Conservation (phyloP, 2,888 invertebrate genomes). For the Ryuthela nishihirai region DNA sequence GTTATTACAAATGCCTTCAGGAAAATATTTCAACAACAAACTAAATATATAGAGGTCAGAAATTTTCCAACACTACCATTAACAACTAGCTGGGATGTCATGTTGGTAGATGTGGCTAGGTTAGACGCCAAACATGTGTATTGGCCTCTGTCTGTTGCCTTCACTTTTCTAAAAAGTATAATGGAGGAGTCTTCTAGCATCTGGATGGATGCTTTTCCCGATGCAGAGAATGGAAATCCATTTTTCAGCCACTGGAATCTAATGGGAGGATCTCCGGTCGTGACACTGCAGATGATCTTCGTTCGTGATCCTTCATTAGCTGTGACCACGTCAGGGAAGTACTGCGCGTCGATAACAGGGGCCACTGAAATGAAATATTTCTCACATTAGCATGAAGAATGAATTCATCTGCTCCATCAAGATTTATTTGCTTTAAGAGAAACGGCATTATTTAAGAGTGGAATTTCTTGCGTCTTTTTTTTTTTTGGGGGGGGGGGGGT, state of each 20-base stretch:
- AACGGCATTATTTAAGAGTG: too few relatives aligned
- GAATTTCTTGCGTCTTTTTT: too few relatives aligned
- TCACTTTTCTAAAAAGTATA: slow-evolving; percentile 14
- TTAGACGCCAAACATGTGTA: slow-evolving; percentile 51
- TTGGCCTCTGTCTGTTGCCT: slow-evolving; percentile 41
- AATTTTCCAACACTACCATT: slow-evolving; percentile 42
- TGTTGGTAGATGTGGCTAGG: slow-evolving; percentile 30
- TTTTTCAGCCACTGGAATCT: slow-evolving; percentile 51
- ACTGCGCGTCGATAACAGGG: slow-evolving; percentile 41
- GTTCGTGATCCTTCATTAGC: slow-evolving; percentile 40
- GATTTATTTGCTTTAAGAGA: too few relatives aligned
- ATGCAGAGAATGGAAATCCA: slow-evolving; percentile 45
- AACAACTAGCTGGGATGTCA: slow-evolving; percentile 48
- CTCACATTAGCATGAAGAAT: too few relatives aligned
- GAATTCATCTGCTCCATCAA: too few relatives aligned
- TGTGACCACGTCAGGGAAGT: slow-evolving; percentile 38
- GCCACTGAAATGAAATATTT: slow-evolving; percentile 34
- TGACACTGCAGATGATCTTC: slow-evolving; percentile 41
- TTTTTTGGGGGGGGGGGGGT: too few relatives aligned
- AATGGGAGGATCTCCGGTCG: slow-evolving; percentile 49
- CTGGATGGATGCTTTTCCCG: slow-evolving; percentile 10
- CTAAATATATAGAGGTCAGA: not conserved
- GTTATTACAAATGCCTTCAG: too few relatives aligned
- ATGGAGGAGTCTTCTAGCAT: slow-evolving; percentile 29
- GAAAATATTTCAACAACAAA: too few relatives aligned